Conservation (phyloP, 2,888 invertebrate species). For the Drosophila mulleri region DNA sequence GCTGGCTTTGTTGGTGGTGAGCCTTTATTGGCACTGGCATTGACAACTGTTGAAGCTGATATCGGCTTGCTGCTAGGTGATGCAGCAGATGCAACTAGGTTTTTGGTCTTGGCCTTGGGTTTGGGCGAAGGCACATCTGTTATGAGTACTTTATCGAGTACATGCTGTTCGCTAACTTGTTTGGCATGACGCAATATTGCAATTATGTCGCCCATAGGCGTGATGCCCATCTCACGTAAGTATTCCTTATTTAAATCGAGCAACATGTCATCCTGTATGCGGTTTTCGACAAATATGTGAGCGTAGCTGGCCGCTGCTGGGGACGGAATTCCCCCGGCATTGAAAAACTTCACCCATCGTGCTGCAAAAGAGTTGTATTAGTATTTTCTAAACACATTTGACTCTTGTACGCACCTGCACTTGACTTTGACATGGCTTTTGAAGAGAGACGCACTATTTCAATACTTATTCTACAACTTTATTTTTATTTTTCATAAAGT, state of each 20-base stretch:
- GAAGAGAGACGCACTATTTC: conserved; percentile 8
- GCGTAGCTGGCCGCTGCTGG: conserved; percentile 92
- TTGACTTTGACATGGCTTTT: conserved; percentile 72
- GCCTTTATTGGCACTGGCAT: conserved; percentile 27
- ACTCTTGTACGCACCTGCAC: conserved; percentile 65
- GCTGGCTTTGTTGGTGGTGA: conserved; percentile 78
- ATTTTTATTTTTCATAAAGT: conserved; percentile 44
- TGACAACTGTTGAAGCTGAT: neutral
- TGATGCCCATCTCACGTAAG: conserved; percentile 94
- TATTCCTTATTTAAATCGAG: conserved; percentile 94
- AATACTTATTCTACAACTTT: conserved; percentile 14
- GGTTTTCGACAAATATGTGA: conserved; percentile 93
- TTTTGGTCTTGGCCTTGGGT: conserved; percentile 12
- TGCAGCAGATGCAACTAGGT: neutral
- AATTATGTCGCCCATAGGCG: conserved; percentile 89
- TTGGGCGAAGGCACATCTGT: conserved; percentile 86
- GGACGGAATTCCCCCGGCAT: conserved; percentile 92
- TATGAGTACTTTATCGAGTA: conserved; percentile 87
- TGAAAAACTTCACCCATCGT: conserved; percentile 94
- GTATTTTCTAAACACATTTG: neutral
- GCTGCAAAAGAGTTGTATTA: conserved; percentile 59
- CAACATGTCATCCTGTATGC: conserved; percentile 94
- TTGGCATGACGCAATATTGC: conserved; percentile 89
- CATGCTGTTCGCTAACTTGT: conserved; percentile 87
- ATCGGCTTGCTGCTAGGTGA: conserved; percentile 43